A percentile compares a stretch with the other conserved stretches of the same genome.
Conservation (phyloP, 1,140 invertebrate species). For the Diploscapter pachys region DNA sequence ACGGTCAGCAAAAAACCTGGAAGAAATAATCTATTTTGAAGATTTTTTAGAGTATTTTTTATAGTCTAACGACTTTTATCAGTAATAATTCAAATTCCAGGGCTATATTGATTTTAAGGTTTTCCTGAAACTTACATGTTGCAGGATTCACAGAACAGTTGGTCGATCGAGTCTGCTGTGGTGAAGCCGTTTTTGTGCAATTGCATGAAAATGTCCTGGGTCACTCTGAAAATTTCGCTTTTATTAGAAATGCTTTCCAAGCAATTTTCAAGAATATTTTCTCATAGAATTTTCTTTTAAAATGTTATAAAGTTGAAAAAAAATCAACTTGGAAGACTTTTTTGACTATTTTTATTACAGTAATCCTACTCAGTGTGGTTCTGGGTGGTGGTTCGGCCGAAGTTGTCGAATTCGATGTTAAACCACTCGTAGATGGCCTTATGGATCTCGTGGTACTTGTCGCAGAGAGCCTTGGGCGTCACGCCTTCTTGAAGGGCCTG, state of each 20-base stretch:
- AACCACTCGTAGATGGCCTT: slow-evolving; percentile 94
- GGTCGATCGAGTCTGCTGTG: slow-evolving; percentile 78
- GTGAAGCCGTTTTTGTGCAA: slow-evolving; percentile 81
- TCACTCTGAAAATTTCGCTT: slow-evolving; percentile 67
- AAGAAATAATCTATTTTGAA: too few species aligned
- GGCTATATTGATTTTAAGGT: too few species aligned
- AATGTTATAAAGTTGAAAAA: not conserved
- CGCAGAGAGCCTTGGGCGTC: slow-evolving; percentile 75
- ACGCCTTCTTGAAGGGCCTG: slow-evolving; percentile 27
- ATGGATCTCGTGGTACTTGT: slow-evolving; percentile 87
- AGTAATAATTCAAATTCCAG: too few species aligned
- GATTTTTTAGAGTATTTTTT: too few species aligned
- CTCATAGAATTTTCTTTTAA: too few species aligned
- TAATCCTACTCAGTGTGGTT: slow-evolving; percentile 82
- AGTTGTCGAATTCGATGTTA: slow-evolving; percentile 91
- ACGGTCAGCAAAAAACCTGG: too few species aligned
- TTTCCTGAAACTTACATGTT: slow-evolving; percentile 65
- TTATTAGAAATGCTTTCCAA: not conserved
- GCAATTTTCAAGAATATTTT: slow-evolving; percentile 6
- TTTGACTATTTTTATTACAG: not conserved
- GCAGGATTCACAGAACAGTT: slow-evolving; percentile 84
- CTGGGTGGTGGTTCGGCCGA: slow-evolving; percentile 88
- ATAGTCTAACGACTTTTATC: too few species aligned
- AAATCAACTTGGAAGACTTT: not conserved
- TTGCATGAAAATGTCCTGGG: slow-evolving; percentile 77